Evolutionary conservation across 2,113 vertebrate species (phyloP), one percentile per base, ranked within the genome.

Genomic region (Podiceps cristatus): DNA sequence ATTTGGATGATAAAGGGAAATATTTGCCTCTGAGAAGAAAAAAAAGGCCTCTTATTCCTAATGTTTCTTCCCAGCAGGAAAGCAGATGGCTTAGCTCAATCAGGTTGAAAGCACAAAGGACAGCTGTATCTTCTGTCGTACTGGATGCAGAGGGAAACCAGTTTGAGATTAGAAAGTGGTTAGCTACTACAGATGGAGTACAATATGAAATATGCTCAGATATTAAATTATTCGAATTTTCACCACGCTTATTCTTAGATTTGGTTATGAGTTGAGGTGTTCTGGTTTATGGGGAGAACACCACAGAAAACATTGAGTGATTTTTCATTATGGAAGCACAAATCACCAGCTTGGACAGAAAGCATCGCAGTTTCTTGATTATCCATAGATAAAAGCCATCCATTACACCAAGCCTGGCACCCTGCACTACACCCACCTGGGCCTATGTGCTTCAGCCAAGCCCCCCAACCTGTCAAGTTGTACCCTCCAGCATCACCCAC

Each of bases 1-100:
- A 45, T 62, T 82, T 72, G 80, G 93, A 93, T 84, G 37, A 93
- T 53, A 91, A 96, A 78, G 10, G 77, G 40, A 93, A 94, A 93
- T 90, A 93, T 31, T 91, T 83, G 74, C 29, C 50, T 18, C 62
- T 16, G 17, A 42, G 58, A 11, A 33, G 11, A 19, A 67, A n/a
- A 74, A 75, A 76, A 88, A 72, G 33, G 25, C 25, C 8, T 90
- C 73, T 79, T 47, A 68, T 58, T 74, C 74, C 62, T 91, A 20
- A 68, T 37, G 24, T 23, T 93, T 82, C 80, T 79, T 85, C 81
- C 53, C 87, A 95, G 53, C 66, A 69, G 75, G 52, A 94, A 94
- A 92, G 85, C 84, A 95, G 93, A 95, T 72, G 86, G 90, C n/a
- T 90, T 33, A 90, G 66, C 80, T 94, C 84, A 64, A 1, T 52